Evolutionary conservation across 2,113 vertebrate species (phyloP).

Genomic region (Nematolebias whitei): DNA sequence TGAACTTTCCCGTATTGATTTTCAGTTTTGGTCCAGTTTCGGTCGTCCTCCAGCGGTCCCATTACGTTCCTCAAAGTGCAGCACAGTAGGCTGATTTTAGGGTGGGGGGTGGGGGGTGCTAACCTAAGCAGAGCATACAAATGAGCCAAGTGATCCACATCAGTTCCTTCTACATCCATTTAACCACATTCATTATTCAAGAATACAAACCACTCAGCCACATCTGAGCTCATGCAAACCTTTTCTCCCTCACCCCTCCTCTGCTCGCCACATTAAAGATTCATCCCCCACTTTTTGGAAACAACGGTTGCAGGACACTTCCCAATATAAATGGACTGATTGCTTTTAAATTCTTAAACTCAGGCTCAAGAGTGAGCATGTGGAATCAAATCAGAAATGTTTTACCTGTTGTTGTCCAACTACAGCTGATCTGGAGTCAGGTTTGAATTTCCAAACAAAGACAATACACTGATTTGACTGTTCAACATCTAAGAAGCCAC

Average conservation of each 20-base stretch:
- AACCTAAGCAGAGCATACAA: conserved; percentile 33
- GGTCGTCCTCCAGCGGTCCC: conserved; percentile 23
- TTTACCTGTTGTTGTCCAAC: conserved; percentile 11
- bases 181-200: conserved; percentile 75
- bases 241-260: conserved; percentile 38
- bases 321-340: conserved; percentile 42
- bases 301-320: conserved; percentile 24
- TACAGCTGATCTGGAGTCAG: conserved; percentile 18
- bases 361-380: conserved; percentile 19
- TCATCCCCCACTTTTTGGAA: conserved; percentile 38
- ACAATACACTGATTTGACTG: conserved; percentile 29
- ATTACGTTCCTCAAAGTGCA: conserved; percentile 7
- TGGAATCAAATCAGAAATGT: conserved; percentile 20
- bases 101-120: conserved; percentile 1
- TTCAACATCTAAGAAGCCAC: conserved; percentile 23
- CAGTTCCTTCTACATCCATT: conserved; percentile 59
- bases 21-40: conserved; percentile 16
- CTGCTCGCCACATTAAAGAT: conserved; percentile 54
- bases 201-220: conserved; percentile 74
- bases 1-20: background rate
- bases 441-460: conserved; percentile 12
- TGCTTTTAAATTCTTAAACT: conserved; percentile 44
- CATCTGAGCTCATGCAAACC: conserved; percentile 60
- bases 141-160: conserved; percentile 43
- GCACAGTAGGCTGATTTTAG: conserved; percentile 12